These are phyloP conservation scores for Neotoxoptera formosana DNA, from an alignment of 1,140 invertebrate species.

Conservation along the genomic window DNA sequence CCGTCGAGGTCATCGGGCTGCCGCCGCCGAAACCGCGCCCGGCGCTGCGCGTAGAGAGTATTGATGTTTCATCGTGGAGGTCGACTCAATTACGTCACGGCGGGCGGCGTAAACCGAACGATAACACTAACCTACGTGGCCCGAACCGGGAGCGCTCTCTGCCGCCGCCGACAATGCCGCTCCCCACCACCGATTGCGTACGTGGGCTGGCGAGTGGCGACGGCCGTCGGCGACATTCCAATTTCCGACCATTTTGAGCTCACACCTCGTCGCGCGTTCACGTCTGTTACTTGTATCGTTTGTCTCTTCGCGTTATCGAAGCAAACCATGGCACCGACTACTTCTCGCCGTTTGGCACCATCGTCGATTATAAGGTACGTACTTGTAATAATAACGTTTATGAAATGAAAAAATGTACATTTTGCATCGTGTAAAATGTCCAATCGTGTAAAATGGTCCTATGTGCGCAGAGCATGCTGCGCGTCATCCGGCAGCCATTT, in stretches of 20 bases:
- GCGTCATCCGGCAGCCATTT: neutral
- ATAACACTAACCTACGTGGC: neutral
- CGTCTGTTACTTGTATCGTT: fast-evolving
- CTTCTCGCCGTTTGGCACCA: neutral
- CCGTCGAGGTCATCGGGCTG: no score
- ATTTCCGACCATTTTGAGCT: neutral
- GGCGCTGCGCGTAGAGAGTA: neutral
- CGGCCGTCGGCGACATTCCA: no score
- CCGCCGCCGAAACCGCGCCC: no score
- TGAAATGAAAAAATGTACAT: neutral
- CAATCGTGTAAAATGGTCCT: no score
- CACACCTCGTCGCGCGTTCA: neutral
- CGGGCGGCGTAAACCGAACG: no score
- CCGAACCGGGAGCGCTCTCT: neutral
- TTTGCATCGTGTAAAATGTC: no score
- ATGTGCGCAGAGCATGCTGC: no score
- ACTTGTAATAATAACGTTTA: neutral
- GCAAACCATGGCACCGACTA: neutral
- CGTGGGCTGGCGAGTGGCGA: no score
- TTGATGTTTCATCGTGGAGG: neutral
- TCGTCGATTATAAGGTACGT: neutral
- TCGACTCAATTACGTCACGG: neutral
- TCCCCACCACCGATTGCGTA: neutral
- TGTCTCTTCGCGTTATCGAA: neutral
- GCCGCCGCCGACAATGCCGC: neutral